phyloP scores from a whole-genome alignment of 2,113 vertebrate species.

The Barbus barbus region DNA sequence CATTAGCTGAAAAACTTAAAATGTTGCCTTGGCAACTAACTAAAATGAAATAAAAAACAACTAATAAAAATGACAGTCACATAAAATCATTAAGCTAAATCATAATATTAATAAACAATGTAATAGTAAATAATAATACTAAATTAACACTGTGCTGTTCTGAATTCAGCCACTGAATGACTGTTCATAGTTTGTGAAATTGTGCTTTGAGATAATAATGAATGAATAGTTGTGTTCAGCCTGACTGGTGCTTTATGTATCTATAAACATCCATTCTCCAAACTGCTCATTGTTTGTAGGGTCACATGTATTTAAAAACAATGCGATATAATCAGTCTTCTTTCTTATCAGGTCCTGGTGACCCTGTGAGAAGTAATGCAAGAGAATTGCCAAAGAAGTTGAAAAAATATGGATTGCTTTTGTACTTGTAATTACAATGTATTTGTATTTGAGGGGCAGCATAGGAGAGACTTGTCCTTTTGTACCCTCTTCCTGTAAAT shows the following conservation, averaged over 20 bases:
- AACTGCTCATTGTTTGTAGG: not conserved
- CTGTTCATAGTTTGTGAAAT: too few relatives aligned
- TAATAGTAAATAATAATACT: not conserved
- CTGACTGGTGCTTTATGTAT: not conserved
- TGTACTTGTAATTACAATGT: too few relatives aligned
- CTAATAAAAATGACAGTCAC: not conserved
- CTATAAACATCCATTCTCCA: not conserved
- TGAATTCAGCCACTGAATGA: too few relatives aligned
- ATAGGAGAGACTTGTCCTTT: not conserved
- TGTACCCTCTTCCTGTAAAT: not conserved
- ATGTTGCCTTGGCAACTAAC: too few relatives aligned
- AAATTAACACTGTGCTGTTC: too few relatives aligned
- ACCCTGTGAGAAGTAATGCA: slow-evolving; percentile 9
- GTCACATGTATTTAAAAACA: slow-evolving; percentile 8
- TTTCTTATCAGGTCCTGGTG: slow-evolving; percentile 23
- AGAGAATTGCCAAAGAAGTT: slow-evolving; percentile 38
- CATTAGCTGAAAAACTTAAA: not conserved
- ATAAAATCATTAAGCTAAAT: not conserved
- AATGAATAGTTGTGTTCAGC: not conserved
- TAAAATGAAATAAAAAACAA: not conserved
- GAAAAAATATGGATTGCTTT: slow-evolving; percentile 10
- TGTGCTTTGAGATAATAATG: not conserved
- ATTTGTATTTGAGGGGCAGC: not conserved
- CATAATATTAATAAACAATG: not conserved
- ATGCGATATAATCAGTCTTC: not conserved